These are phyloP conservation scores for Meloidogyne hapla DNA, from an alignment of 1,140 invertebrate species.

Conservation along the genomic window DNA sequence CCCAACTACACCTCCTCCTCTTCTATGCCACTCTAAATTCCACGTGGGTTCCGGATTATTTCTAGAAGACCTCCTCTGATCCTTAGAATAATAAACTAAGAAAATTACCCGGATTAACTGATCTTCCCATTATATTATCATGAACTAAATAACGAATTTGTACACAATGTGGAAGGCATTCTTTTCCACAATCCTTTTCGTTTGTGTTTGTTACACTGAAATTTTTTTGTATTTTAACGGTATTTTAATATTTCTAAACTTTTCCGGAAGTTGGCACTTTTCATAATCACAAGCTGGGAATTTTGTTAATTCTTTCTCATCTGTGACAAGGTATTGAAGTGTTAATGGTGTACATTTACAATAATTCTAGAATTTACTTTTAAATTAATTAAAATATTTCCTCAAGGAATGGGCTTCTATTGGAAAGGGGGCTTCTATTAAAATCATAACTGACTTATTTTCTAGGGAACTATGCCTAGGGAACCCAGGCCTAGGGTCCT, in stretches of 20 bases:
- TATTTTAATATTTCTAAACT: conserved; percentile 31
- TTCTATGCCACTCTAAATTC: too few species aligned
- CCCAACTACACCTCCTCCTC: too few species aligned
- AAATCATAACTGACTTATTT: too few species aligned
- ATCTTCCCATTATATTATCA: conserved; percentile 16
- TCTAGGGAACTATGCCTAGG: too few species aligned
- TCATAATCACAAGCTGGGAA: conserved; percentile 57
- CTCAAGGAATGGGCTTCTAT: too few species aligned
- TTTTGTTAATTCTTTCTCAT: conserved; percentile 49
- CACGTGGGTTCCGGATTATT: too few species aligned
- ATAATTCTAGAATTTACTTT: conserved; percentile 32
- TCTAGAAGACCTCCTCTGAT: too few species aligned
- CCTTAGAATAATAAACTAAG: background rate
- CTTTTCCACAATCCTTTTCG: conserved; percentile 47
- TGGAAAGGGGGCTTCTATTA: too few species aligned
- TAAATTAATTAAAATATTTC: conserved; percentile 5
- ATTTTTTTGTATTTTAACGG: background rate
- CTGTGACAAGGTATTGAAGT: conserved; percentile 39
- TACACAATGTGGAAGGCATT: conserved; percentile 52
- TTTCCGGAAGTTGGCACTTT: conserved; percentile 47
- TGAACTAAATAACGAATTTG: conserved; percentile 51
- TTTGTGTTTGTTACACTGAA: conserved; percentile 36
- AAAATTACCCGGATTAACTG: conserved; percentile 22
- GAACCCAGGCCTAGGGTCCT: too few species aligned
- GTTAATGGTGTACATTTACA: conserved; percentile 57